phyloP scores from a whole-genome alignment of 53 echinoderm and acorn worm species.

The Stichopus horrens region DNA sequence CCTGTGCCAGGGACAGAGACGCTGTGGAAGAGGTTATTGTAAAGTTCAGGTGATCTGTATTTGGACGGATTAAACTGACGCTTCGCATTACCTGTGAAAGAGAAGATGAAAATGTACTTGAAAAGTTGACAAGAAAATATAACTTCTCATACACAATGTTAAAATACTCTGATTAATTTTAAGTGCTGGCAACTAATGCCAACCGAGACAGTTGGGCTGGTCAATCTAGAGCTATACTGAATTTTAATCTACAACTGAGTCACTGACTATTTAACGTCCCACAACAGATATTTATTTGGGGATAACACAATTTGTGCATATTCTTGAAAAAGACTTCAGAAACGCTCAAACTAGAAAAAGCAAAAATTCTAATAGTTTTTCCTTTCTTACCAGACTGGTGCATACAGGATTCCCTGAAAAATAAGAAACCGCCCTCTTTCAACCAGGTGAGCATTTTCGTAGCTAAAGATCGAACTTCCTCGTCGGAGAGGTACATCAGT shows the following conservation, averaged over 20 bases:
- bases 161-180: too few relatives aligned
- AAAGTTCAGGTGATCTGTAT: conserved; percentile 75
- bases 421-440: conserved; percentile 69
- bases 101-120: not conserved
- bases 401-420: conserved; percentile 91
- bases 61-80: conserved; percentile 82
- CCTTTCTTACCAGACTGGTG: conserved; percentile 59
- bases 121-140: not conserved
- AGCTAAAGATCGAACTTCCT: conserved; percentile 69
- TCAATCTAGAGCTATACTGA: too few relatives aligned
- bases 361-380: too few relatives aligned
- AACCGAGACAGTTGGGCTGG: too few relatives aligned
- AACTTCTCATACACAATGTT: too few relatives aligned
- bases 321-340: too few relatives aligned
- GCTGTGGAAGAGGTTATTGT: conserved; percentile 79
- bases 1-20: conserved; percentile 10
- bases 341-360: too few relatives aligned
- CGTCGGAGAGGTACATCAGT: conserved; percentile 89
- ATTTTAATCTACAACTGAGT: too few relatives aligned
- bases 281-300: too few relatives aligned
- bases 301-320: too few relatives aligned
- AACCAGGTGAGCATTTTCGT: conserved; percentile 67
- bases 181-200: too few relatives aligned
- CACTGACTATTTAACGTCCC: too few relatives aligned
- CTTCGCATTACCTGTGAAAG: conserved; percentile 64